Percentiles rank a stretch among this genome's conserved stretches.
These are phyloP conservation scores for Megalops cyprinoides DNA, from an alignment of 2,797 vertebrate genomes.

Conservation along the genomic window DNA sequence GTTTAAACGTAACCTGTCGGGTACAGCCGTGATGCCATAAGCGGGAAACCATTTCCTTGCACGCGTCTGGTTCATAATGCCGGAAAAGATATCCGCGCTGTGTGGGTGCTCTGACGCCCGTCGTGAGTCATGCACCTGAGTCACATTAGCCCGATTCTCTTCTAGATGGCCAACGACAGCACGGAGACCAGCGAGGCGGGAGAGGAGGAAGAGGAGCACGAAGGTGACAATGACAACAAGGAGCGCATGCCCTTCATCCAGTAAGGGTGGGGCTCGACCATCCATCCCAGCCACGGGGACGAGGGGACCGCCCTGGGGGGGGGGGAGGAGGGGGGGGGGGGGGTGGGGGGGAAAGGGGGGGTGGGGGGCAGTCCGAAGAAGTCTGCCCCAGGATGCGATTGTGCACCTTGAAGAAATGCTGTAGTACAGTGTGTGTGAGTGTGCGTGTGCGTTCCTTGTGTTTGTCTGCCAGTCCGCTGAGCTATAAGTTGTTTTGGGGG, in stretches of 20 bases:
- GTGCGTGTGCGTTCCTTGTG: conserved; percentile 58
- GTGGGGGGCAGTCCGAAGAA: conserved; percentile 46
- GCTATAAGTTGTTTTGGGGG: conserved; percentile 72
- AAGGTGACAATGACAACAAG: conserved; percentile 95
- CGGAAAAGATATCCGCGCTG: too few relatives aligned
- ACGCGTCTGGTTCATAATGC: too few relatives aligned
- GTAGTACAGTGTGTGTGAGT: conserved; percentile 80
- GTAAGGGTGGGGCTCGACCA: conserved; percentile 61
- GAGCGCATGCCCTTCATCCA: conserved; percentile 98
- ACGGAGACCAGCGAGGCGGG: conserved; percentile 98
- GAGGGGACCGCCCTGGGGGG: background rate
- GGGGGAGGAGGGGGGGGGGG: conserved; percentile 38
- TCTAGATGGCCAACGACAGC: conserved; percentile 97
- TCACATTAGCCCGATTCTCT: conserved; percentile 39
- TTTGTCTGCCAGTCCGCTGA: conserved; percentile 77
- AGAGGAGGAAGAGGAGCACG: conserved; percentile 96
- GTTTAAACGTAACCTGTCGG: too few relatives aligned
- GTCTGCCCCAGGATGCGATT: conserved; percentile 59
- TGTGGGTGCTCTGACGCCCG: too few relatives aligned
- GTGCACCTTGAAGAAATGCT: conserved; percentile 78
- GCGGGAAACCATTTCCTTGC: too few relatives aligned
- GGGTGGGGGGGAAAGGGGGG: conserved; percentile 58
- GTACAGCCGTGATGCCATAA: too few relatives aligned
- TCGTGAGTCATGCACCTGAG: too few relatives aligned
- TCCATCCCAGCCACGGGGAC: conserved; percentile 13